Base-by-base conservation (phyloP, 2,113 vertebrate species). In the Tragelaphus buxtoni region DNA sequence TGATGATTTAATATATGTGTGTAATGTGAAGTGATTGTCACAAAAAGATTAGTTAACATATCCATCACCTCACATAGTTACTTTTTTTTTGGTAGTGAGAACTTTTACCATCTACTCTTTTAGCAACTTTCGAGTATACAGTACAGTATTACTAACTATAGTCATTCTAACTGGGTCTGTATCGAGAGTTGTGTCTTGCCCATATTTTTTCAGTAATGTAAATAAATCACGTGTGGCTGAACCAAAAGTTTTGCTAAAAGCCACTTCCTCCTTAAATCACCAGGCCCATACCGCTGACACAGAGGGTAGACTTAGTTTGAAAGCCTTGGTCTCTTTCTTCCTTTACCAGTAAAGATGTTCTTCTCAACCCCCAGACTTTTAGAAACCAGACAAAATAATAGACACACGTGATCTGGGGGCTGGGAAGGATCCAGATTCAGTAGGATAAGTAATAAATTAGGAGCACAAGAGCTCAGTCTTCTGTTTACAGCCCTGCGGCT, bases 311-410 rank as follows among this genome's bases (percentile, higher is more conserved):
- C 39, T 95, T 65, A n/a, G 17, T 79, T 91, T 86, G 56, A 60
- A 94, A 88, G 56, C 82, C 56, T 94, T 93, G 32, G 24, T 91
- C 32, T 90, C 53, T 56, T 90, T 81, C 72, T 24, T 51, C 92
- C 77, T 69, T 96, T 47, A 81, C 55, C 90, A 80, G 17, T 93
- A 69, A 95, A 88, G 42, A 84, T 87, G 32, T 76, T 86, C 42
- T 96, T 92, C 82, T 79, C 47, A 85, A 69, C 42, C 42, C 55
- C 24, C 9, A 89, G 80, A 79, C 39, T 80, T 58, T 90, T 72
- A 93, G 51, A 95, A 55, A 91, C 55, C 45, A 91, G 79, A 80
- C 30, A 87, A 56, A 91, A 88, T 60, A 76, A 60, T 85, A 95
- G 91, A 86, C 55, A 87, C 72, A 63, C 11, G 9, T 89, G 90